Base-by-base conservation (phyloP, 2,888 invertebrate species). In the Dendrolimus houi region DNA sequence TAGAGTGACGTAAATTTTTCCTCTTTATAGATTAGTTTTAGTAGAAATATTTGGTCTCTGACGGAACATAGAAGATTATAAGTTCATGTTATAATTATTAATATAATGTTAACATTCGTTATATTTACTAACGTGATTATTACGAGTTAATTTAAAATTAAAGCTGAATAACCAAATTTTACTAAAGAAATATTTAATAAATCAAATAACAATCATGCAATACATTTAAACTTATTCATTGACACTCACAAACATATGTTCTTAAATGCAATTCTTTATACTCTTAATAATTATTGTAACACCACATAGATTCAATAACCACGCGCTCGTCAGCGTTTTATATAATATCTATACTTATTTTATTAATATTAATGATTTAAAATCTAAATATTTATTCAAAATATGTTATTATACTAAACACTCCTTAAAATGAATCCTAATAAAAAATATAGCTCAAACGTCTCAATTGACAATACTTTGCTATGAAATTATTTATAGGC, bases 311-410 rank as follows among this genome's bases (percentile, higher is more conserved):
- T 79, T 78, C 70, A 72, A 80, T 74, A 70, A 57, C 62, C 58
- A 73, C 81, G 77, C 81, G 79, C 78, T 77, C 61, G 61, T 62
- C 67, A 63, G 80, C 81, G 81, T 64, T 75, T 80, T 74, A 58
- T 61, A 59, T 57, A 57, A 55, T 55, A 41, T 41, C 29, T 55
- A 55, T 52, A 14, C 54, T 47, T 41, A 55, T 47, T 55, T 55
- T 42, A 29, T 29, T 52, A 41, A 29, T 29, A 58, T 9, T 41
- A 9, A 53, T 52, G 56, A n/a, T 54, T 60, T 59, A 59, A 56
- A 55, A 9, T 13, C 54, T 55, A 57, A 41, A 12, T 14, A 53
- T 58, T 53, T 54, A 54, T 57, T 53, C 57, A 61, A 40, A 55
- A 59, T 62, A 62, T 60, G 57, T 54, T 29, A 29, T 29, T 29